phyloP scores from a whole-genome alignment of 2,888 invertebrate species.

The Neocrepidodera transversa region DNA sequence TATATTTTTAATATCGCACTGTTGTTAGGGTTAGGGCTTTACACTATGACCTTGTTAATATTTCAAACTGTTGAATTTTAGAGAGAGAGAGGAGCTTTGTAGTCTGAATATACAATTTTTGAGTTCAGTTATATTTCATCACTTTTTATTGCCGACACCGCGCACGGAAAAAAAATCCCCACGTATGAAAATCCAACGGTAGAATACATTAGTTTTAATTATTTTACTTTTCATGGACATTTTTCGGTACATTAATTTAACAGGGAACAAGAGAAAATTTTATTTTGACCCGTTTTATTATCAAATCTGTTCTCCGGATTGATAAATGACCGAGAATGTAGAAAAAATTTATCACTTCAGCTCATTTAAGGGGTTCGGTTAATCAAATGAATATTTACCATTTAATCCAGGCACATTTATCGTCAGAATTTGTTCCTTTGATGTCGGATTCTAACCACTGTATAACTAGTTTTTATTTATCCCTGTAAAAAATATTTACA shows the following conservation, averaged over 20 bases:
- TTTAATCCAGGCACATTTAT: no score
- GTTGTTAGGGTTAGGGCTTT: conserved; percentile 22
- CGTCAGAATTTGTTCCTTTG: no score
- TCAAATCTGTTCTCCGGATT: background rate
- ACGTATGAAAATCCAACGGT: background rate
- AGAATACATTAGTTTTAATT: conserved; percentile 21
- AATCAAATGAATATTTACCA: background rate
- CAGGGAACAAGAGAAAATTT: background rate
- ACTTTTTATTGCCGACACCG: conserved; percentile 12
- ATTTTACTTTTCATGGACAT: conserved; percentile 19
- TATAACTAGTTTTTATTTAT: no score
- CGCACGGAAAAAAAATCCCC: background rate
- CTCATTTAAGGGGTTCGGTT: background rate
- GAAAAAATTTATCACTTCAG: background rate
- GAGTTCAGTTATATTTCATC: conserved; percentile 21
- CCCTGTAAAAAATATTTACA: no score
- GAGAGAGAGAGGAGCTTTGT: conserved; percentile 8
- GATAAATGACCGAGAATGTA: background rate
- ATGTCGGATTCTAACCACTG: no score
- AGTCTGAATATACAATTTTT: conserved; percentile 15
- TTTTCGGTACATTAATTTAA: conserved; percentile 7
- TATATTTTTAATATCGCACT: conserved; percentile 24
- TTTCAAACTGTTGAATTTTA: conserved; percentile 18
- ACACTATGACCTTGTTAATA: conserved; percentile 26
- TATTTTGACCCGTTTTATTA: background rate